Conservation (phyloP, 2,113 vertebrate genomes). For the Peromyscus californicus region DNA sequence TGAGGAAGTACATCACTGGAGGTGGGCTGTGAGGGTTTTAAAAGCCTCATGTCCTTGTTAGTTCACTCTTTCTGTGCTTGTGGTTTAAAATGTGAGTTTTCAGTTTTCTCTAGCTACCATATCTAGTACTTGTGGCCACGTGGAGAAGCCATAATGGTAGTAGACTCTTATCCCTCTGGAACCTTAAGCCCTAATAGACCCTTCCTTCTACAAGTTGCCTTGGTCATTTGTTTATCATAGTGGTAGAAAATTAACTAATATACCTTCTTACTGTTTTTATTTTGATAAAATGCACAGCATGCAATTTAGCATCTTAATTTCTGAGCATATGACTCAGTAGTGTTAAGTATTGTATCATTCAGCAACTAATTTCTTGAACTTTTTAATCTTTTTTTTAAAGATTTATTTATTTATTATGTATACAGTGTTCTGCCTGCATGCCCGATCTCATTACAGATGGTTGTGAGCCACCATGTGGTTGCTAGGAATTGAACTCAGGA, state of each 20-base stretch:
- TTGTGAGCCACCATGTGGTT: no score
- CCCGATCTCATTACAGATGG: no score
- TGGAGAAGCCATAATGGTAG: neutral
- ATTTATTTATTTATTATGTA: no score
- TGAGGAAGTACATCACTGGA: neutral
- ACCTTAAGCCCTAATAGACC: neutral
- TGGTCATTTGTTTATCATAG: neutral
- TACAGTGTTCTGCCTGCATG: no score
- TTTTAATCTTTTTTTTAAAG: neutral
- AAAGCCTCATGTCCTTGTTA: no score
- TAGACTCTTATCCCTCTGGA: neutral
- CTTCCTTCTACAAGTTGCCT: neutral
- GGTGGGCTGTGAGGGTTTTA: neutral
- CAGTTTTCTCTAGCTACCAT: neutral
- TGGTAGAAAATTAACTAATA: neutral
- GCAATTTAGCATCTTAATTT: slow-evolving; percentile 31
- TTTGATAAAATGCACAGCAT: neutral
- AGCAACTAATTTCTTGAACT: neutral
- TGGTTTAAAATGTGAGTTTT: neutral
- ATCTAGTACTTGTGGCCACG: neutral
- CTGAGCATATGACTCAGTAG: neutral
- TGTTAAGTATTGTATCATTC: neutral
- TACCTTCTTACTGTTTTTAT: neutral
- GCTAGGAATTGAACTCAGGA: no score
- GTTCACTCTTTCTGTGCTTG: neutral